Evolutionary conservation across 64 coral and sea anemone species (phyloP), one percentile per base, ranked within the genome.

Genomic region (Pachyseris speciosa): DNA sequence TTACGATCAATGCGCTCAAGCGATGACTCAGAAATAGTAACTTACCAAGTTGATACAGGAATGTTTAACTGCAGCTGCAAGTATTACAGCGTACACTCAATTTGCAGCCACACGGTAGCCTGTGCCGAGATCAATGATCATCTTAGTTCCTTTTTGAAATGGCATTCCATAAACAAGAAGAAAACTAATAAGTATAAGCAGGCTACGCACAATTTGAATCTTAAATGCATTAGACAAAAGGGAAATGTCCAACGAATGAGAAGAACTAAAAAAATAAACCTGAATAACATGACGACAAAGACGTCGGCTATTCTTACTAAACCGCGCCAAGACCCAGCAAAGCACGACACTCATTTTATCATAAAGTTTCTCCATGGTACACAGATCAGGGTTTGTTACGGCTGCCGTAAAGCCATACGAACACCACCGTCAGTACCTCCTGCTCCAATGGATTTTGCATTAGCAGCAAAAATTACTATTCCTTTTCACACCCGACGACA

Each of bases 391-490:
- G 48, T 64, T 51, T 84, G 80, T 59, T 64, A 84, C 20, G 80
- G 80, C 31, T 84, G 80, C 49, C 37, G 83, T 22, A 30, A 86
- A 69, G 59, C 83, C 28, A 69, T 69, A 44, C 27, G 63, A n/a
- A 42, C 69, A 30, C 83, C 83, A 86, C 83, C 83, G 29, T 16
- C 38, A 33, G 64, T 86, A 38, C 83, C 83, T 15, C 50, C 28
- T 29, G 60, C 83, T 25, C 63, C 63, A 37, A 31, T 68, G 39
- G 83, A 86, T 53, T 69, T 91, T 84, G 78, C 84, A 11, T 52
- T 91, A 36, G 89, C 61, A 15, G 89, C 89, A 25, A 91, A 91
- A 58, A 47, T 91, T 24, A 29, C 13, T 84, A 91, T 30, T 91
- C 89, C 11, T 91, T 91, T 49, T 60, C 60, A 30, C 89, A 91